Evolutionary conservation across 2,888 invertebrate genomes (phyloP).

Genomic region (Oligia strigilis): DNA sequence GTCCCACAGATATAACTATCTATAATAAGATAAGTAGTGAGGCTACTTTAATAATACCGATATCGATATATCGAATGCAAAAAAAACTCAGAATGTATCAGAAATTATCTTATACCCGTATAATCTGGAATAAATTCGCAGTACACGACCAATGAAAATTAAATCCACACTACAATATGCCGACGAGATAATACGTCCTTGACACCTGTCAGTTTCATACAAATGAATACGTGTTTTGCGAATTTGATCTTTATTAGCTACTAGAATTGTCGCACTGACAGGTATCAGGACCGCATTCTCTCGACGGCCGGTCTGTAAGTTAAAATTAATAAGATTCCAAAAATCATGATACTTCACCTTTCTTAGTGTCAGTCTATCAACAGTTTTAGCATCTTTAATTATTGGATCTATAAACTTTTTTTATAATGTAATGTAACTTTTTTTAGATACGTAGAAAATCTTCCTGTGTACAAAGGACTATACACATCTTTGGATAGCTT

Average conservation of each 20-base stretch:
- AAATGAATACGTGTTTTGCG: too few species aligned
- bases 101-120: conserved; percentile 25
- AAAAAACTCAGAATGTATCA: background rate
- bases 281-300: background rate
- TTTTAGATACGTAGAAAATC: conserved; percentile 49
- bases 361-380: conserved; percentile 16
- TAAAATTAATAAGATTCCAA: background rate
- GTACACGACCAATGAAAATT: background rate
- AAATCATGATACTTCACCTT: background rate
- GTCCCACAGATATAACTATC: background rate
- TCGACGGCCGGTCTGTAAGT: background rate
- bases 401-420: conserved; percentile 52
- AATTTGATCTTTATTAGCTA: too few species aligned
- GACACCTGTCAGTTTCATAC: background rate
- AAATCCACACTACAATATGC: background rate
- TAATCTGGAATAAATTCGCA: conserved; percentile 8
- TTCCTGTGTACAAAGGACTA: conserved; percentile 21
- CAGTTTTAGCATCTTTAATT: background rate
- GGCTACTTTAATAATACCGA: background rate
- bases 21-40: background rate
- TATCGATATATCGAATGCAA: background rate
- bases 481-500: conserved; percentile 35
- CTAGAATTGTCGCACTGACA: too few species aligned
- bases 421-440: conserved; percentile 27
- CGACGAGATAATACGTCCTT: background rate